Conservation (phyloP, 2,888 invertebrate genomes). For the Nomada fucata region DNA sequence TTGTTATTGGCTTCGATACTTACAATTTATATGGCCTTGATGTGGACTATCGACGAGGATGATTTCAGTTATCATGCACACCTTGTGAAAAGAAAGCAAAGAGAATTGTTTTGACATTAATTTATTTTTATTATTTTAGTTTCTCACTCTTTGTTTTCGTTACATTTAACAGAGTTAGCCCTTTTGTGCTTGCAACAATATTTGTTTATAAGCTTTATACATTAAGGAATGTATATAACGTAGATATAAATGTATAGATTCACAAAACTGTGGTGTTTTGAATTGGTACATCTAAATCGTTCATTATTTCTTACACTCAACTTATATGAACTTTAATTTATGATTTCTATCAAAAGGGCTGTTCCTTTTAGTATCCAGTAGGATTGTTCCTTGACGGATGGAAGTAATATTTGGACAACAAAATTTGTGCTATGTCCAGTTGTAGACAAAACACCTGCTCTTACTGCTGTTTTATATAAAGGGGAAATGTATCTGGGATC, state of each 20-base stretch:
- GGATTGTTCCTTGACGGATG: slow-evolving; percentile 87
- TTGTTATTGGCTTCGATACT: slow-evolving; percentile 85
- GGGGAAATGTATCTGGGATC: slow-evolving; percentile 91
- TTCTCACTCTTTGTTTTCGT: slow-evolving; percentile 22
- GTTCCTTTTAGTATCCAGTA: slow-evolving; percentile 96
- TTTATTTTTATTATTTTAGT: background rate
- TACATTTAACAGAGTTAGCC: slow-evolving; percentile 8
- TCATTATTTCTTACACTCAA: background rate
- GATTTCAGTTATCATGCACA: slow-evolving; percentile 86
- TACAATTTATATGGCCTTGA: slow-evolving; percentile 86
- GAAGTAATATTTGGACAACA: slow-evolving; percentile 91
- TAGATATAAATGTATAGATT: slow-evolving; percentile 25
- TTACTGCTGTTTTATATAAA: slow-evolving; percentile 94
- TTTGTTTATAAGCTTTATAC: slow-evolving; percentile 11
- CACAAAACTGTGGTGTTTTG: background rate
- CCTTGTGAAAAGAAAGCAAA: slow-evolving; percentile 85
- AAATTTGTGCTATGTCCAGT: slow-evolving; percentile 98
- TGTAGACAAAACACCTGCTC: slow-evolving; percentile 94
- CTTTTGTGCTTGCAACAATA: slow-evolving; percentile 1
- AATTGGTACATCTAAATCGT: background rate
- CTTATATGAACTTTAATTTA: slow-evolving; percentile 86
- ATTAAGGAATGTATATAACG: slow-evolving; percentile 20
- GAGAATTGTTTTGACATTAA: slow-evolving; percentile 48
- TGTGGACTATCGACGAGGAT: slow-evolving; percentile 86
- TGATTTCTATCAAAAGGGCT: slow-evolving; percentile 93